Base-by-base conservation (phyloP, 2,888 invertebrate genomes). In the Cephalotes varians region DNA sequence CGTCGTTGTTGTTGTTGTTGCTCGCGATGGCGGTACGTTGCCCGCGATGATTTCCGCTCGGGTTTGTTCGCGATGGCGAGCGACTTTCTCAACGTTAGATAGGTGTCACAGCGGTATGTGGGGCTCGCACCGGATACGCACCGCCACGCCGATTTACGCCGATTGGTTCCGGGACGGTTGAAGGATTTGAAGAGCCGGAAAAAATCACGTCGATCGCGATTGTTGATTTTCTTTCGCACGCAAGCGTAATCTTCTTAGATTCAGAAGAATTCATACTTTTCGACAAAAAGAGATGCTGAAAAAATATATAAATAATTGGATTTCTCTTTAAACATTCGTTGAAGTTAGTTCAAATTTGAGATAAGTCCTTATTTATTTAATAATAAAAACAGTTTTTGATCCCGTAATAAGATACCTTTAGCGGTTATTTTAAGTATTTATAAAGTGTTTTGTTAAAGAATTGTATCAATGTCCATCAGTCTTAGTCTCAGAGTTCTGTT, bases 21-120 rank as follows among this genome's bases (percentile, higher is more conserved):
- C 12, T 49, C 31, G 12, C 77, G 71, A 71, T 56, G 77, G 77
- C 71, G 71, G 56, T 69, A 64, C 40, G 44, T 54, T n/a, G 65
- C 64, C 44, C 25, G 81, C 56, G 56, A 21, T 34, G 54, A 76
- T 76, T 74, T 81, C 81, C 81, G 81, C 44, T 62, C 76, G 62
- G 51, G 44, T 51, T 54, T 44, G 64, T 56, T 81, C 40, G 34
- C 73, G 40, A 58, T 72, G 62, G 62, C 74, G 54, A 62, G 62
- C 51, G 64, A 81, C 64, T 74, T 81, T 81, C 80, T 81, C 80
- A 74, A 51, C 51, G 25, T 51, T 62, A 44, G 62, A 21, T 73
- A 28, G 62, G 86, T 85, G 85, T 88, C 85, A 85, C 85, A 83
- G 51, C 85, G 84, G 81, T 83, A 87, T 85, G 84, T 67, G 77